phyloP scores from a whole-genome alignment of 2,888 invertebrate species.

The Panorpa germanica region DNA sequence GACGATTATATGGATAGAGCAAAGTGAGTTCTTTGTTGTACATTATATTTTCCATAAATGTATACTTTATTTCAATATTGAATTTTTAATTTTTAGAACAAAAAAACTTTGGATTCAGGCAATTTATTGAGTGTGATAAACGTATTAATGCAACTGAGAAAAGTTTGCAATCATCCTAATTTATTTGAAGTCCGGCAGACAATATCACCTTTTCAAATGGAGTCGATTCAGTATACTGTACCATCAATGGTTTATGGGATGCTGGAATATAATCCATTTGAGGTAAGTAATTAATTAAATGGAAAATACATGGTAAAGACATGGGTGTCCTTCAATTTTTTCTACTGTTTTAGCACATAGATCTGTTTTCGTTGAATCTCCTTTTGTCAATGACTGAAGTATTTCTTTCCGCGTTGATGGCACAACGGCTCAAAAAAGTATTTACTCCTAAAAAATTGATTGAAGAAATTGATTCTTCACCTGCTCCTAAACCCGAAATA shows the following conservation, averaged over 20 bases:
- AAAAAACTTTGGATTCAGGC: constrained; percentile 81
- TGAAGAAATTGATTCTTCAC: constrained; percentile 41
- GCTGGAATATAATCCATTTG: constrained; percentile 53
- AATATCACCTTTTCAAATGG: constrained; percentile 81
- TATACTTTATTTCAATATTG: constrained; percentile 8
- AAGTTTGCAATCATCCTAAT: constrained; percentile 97
- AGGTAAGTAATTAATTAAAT: constrained; percentile 28
- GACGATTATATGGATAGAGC: constrained; percentile 98
- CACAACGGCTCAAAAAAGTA: constrained; percentile 59
- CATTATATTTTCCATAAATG: constrained; percentile 2
- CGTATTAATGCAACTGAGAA: constrained; percentile 90
- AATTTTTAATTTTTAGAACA: constrained; percentile 40
- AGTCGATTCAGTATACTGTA: constrained; percentile 46
- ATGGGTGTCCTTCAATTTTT: constrained; percentile 12
- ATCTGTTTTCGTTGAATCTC: constrained; percentile 42
- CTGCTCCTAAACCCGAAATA: constrained; percentile 38
- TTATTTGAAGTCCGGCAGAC: constrained; percentile 94
- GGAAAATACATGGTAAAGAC: background rate
- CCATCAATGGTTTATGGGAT: constrained; percentile 53
- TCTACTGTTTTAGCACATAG: constrained; percentile 34
- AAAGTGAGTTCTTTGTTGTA: constrained; percentile 39
- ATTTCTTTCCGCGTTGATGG: constrained; percentile 61
- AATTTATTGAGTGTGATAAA: constrained; percentile 91
- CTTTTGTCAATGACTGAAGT: constrained; percentile 44
- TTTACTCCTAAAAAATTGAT: constrained; percentile 52